Conservation (phyloP, 2,113 vertebrate genomes). For the Trachemys scripta region DNA sequence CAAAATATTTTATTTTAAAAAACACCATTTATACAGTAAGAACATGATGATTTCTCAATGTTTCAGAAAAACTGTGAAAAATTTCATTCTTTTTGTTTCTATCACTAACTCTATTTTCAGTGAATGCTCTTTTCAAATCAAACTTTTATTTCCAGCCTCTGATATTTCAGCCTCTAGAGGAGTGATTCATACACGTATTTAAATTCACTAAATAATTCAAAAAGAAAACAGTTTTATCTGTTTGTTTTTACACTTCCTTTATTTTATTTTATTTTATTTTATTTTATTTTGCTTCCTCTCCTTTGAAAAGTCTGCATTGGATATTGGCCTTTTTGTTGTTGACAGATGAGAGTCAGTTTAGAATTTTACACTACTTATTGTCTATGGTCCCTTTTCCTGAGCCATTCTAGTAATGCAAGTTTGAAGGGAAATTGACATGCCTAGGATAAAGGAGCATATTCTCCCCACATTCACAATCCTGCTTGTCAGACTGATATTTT, state of each 20-base stretch:
- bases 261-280: not conserved
- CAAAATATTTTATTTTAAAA: not conserved
- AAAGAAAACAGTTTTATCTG: not conserved
- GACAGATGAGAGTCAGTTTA: too few relatives aligned
- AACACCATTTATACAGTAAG: not conserved
- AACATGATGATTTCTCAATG: not conserved
- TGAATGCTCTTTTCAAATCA: not conserved
- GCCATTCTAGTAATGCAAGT: not conserved
- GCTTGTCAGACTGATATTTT: not conserved
- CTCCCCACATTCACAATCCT: not conserved
- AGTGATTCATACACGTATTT: not conserved
- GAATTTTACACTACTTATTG: not conserved
- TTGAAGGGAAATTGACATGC: not conserved
- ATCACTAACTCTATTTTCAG: not conserved
- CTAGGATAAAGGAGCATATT: not conserved
- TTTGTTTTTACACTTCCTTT: not conserved
- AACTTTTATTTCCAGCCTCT: not conserved
- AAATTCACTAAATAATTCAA: accelerated
- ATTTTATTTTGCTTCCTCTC: not conserved
- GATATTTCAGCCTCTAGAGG: not conserved
- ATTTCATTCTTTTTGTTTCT: not conserved
- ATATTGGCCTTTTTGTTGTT: not conserved
- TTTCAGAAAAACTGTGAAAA: not conserved
- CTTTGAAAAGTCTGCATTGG: not conserved
- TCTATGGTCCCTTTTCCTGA: not conserved